Base-by-base conservation (phyloP, 2,888 invertebrate genomes). In the Drosophila ustulata region DNA sequence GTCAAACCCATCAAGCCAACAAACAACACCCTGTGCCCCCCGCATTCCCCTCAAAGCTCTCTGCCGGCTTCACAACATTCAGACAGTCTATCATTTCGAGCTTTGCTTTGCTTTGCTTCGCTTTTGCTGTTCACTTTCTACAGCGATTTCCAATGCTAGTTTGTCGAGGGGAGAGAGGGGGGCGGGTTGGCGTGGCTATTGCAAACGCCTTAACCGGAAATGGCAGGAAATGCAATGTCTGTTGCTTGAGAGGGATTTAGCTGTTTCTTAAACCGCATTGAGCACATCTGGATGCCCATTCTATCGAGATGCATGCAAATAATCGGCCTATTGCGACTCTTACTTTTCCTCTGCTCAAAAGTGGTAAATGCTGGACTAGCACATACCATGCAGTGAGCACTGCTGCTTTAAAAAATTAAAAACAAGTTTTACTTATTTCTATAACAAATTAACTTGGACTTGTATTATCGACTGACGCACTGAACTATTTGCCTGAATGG, bases 181-280 rank as follows among this genome's bases (percentile, higher is more conserved):
- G 25, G 2, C 11, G 13, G 4, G 4, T 13, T 13, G 7, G 39
- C 3, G 13, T 6, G 32, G n/a, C 23, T 71, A 39, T 56, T 51
- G 37, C 51, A 34, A 50, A 49, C 34, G 45, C 66, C 61, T 18
- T 45, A 58, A 46, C 73, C 64, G 73, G 75, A 74, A 61, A 45
- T 56, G 46, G 37, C 61, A 50, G 75, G 65, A 70, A 75, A 63
- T 66, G 75, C 74, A 63, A 53, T 51, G 51, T 61, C 62, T 62
- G 45, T 39, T 13, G 66, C 61, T 45, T 8, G 46, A 13, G 45
- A 37, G 37, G 34, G 46, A 72, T 37, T 62, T 34, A 28, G 41
- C 45, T 53, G 13, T 50, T 62, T 43, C 53, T 59, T 49, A 47
- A 56, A 51, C 70, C 59, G 25, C 56, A 52, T 39, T 47, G 32